Evolutionary conservation across 2,888 invertebrate genomes (phyloP).

Genomic region (Micoletzkya japonica): DNA sequence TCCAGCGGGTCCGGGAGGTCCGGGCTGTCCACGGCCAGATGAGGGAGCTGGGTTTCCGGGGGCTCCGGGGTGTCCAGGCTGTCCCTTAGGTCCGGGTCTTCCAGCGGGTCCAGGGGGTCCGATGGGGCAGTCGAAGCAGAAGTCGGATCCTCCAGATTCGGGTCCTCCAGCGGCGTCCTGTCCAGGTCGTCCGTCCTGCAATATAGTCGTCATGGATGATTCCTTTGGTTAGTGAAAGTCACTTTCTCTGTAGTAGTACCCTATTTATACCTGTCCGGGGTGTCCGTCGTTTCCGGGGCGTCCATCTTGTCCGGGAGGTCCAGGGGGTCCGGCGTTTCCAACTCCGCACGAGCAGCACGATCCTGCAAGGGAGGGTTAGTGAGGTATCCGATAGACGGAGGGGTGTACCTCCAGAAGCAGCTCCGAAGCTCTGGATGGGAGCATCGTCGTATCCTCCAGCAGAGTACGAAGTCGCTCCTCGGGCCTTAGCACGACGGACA

Average conservation of each 20-base stretch:
- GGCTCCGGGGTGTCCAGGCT: slow-evolving; percentile 36
- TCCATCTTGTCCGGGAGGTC: slow-evolving; percentile 27
- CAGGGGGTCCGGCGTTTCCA: slow-evolving; percentile 29
- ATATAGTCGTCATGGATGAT: neutral
- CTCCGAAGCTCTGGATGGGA: slow-evolving; percentile 12
- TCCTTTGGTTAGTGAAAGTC: neutral
- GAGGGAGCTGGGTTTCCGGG: slow-evolving; percentile 39
- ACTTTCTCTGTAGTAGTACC: neutral
- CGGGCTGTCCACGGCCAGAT: slow-evolving; percentile 38
- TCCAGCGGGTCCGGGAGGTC: slow-evolving; percentile 41
- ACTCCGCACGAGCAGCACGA: slow-evolving; percentile 30
- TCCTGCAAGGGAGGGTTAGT: neutral
- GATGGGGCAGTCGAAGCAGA: slow-evolving; percentile 31
- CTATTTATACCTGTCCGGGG: slow-evolving; percentile 18
- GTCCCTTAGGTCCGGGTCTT: slow-evolving; percentile 32
- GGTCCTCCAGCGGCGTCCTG: slow-evolving; percentile 20
- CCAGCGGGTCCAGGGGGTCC: slow-evolving; percentile 34
- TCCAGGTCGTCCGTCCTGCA: slow-evolving; percentile 24
- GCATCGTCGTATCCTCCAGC: slow-evolving; percentile 17
- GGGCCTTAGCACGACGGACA: neutral
- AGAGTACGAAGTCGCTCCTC: slow-evolving; percentile 17
- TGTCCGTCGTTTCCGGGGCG: slow-evolving; percentile 24
- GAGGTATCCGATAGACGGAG: neutral
- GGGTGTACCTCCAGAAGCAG: neutral
- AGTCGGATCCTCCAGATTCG: slow-evolving; percentile 24